These are phyloP conservation scores for Phylloscopus collybita DNA, from an alignment of 2,797 vertebrate genomes.

Conservation along the genomic window DNA sequence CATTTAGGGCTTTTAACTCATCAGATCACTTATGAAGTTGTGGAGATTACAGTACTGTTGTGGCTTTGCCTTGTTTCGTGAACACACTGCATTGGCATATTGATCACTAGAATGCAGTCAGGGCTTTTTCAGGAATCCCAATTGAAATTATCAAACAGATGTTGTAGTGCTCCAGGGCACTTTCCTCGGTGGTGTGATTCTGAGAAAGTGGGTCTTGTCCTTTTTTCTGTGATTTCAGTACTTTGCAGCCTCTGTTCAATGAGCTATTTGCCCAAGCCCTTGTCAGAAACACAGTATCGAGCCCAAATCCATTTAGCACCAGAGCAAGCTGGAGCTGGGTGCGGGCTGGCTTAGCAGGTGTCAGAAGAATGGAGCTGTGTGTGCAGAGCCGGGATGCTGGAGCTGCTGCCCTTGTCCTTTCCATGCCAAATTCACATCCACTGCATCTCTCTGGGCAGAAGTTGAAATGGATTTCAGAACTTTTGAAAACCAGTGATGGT, in stretches of 20 bases:
- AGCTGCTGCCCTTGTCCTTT: neutral
- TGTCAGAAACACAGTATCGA: accelerated
- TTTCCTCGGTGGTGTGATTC: neutral
- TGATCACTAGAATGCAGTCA: neutral
- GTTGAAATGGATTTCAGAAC: neutral
- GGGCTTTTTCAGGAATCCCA: neutral
- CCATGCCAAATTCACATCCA: accelerated
- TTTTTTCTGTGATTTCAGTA: neutral
- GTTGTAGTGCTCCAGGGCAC: neutral
- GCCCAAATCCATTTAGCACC: neutral
- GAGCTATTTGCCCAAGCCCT: neutral
- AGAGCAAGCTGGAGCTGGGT: accelerated
- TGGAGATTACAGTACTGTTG: neutral
- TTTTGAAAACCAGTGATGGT: accelerated
- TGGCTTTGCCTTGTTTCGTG: neutral
- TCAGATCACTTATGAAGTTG: neutral
- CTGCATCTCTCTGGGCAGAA: neutral
- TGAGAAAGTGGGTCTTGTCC: neutral
- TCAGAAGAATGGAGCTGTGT: neutral
- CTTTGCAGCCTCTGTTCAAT: neutral
- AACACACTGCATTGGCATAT: neutral
- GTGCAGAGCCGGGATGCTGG: neutral
- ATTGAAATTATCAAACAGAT: neutral
- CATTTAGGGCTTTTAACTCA: neutral
- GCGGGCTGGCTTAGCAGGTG: neutral